Base-by-base conservation (phyloP, 23 tunicate genomes). In the Diplosoma virens region DNA sequence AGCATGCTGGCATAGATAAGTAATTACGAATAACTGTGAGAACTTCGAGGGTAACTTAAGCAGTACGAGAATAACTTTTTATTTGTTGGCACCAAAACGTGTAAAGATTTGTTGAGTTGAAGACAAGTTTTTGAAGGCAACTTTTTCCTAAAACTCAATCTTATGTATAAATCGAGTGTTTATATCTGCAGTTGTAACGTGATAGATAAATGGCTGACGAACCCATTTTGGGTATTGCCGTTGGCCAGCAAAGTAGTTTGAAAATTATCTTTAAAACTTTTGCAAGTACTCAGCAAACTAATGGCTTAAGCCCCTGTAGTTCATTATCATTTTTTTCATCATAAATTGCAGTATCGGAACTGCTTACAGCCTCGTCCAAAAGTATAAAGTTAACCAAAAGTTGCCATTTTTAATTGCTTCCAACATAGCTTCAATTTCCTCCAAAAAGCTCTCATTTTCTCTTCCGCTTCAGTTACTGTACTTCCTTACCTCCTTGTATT, bases 401-500 rank as follows among this genome's bases (percentile, higher is more conserved):
- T 69, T 54, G 32, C 68, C 56, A 28, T 56, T 76, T 56, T 48
- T 29, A 56, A 14, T 30, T 30, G 68, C 14, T 56, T 26, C 67
- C 30, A 33, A 67, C 80, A 76, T 54, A 76, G 37, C 54, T 76
- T 59, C 68, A 76, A 55, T 76, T 76, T 76, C 48, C 54, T 76
- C 54, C 32, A 50, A 56, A 76, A 76, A 76, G 68, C 80, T 11
- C 24, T 76, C 35, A 58, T 24, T 26, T 56, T 73, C 78, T 72
- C 61, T 47, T 72, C 32, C 47, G 78, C 78, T 46, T 23, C 33
- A 24, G 30, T 72, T 47, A 72, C 23, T 25, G 47, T 46, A 24
- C 25, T 18, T 45, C 60, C 78, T n/a, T n/a, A 72, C 78, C 78
- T 72, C 78, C 78, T 72, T 72, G 78, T 61, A 72, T 72, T 72